Percentiles rank a stretch among this genome's conserved stretches.
Conservation (phyloP, 2,113 vertebrate genomes). For the Ceyx cyanopectus region DNA sequence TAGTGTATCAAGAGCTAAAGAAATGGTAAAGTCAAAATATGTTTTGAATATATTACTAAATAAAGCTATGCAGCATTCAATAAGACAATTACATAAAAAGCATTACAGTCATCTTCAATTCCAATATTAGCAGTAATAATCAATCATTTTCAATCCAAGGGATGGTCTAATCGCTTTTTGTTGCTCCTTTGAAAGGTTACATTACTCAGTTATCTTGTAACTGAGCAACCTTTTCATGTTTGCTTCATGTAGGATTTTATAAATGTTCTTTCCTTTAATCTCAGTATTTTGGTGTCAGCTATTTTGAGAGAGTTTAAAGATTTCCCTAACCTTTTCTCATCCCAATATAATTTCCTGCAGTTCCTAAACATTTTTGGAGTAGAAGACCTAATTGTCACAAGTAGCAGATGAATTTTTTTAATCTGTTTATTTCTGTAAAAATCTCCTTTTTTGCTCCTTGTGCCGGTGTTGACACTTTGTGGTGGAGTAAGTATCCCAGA, state of each 20-base stretch:
- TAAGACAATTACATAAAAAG: conserved; percentile 51
- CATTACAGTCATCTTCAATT: conserved; percentile 20
- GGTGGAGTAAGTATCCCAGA: not conserved
- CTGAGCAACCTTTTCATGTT: conserved; percentile 50
- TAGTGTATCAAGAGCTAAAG: not conserved
- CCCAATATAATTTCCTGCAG: not conserved
- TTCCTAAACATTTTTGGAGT: not conserved
- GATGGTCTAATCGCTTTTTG: conserved; percentile 30
- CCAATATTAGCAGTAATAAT: conserved; percentile 28
- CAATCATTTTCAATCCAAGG: conserved; percentile 33
- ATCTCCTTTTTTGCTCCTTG: not conserved
- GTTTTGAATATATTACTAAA: not conserved
- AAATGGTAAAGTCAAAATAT: not conserved
- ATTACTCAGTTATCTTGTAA: conserved; percentile 42
- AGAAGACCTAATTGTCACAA: not conserved
- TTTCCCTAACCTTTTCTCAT: not conserved
- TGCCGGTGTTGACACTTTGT: not conserved
- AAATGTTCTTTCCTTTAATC: conserved; percentile 25
- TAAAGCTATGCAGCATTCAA: conserved; percentile 20
- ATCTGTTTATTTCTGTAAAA: not conserved
- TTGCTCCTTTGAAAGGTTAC: conserved; percentile 65
- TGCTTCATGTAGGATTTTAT: conserved; percentile 28
- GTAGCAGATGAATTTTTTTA: not conserved
- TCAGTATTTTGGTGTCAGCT: not conserved
- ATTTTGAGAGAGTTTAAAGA: not conserved